These are phyloP conservation scores for Tryphoninae sp. DNA, from an alignment of 2,888 invertebrate species.

Conservation along the genomic window DNA sequence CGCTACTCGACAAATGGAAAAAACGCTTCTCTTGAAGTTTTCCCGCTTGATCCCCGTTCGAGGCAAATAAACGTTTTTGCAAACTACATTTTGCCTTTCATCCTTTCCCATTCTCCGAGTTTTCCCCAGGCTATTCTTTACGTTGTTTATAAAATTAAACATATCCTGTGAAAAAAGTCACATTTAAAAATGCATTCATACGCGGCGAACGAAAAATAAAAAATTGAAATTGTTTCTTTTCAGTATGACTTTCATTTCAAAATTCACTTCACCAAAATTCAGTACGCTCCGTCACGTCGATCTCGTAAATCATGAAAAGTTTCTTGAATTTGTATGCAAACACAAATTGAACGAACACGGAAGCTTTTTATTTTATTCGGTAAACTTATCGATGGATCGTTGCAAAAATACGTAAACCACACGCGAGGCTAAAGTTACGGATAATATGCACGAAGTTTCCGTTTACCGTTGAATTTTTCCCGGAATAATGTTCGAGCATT, in stretches of 20 bases:
- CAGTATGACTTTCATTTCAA: neutral
- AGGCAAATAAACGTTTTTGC: conserved; percentile 43
- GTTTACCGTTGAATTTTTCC: too few relatives aligned
- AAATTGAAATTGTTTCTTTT: neutral
- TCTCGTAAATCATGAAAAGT: neutral
- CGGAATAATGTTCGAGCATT: too few relatives aligned
- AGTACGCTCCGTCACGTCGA: neutral
- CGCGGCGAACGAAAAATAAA: neutral
- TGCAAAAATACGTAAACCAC: neutral
- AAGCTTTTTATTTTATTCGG: neutral
- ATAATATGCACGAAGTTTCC: too few relatives aligned
- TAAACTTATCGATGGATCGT: neutral
- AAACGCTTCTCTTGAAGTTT: neutral
- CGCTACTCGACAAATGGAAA: neutral
- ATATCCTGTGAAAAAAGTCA: neutral
- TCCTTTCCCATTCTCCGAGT: neutral
- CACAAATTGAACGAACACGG: neutral
- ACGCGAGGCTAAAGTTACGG: too few relatives aligned
- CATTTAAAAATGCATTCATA: neutral
- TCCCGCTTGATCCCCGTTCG: neutral
- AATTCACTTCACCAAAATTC: neutral
- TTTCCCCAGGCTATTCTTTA: too few relatives aligned
- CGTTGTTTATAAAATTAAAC: conserved; percentile 9
- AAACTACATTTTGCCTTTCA: conserved; percentile 21
- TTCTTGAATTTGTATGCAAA: neutral